These are phyloP conservation scores for Heliangelus exortis DNA, from an alignment of 2,797 vertebrate species.

Conservation along the genomic window DNA sequence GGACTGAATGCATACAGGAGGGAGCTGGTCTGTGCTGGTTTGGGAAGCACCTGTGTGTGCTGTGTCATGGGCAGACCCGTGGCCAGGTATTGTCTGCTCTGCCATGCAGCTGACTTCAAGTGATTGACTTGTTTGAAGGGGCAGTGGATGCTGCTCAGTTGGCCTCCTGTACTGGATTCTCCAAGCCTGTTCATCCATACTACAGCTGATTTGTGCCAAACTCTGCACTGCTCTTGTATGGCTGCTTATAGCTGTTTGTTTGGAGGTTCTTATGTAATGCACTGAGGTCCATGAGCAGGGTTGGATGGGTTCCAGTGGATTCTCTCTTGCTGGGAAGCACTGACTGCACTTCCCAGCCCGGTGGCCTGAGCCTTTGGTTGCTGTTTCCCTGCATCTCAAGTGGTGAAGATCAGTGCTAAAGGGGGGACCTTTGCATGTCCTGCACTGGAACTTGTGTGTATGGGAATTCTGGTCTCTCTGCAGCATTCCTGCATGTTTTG, in stretches of 20 bases:
- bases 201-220: background rate
- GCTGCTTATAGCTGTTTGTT: background rate
- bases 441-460: background rate
- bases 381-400: background rate
- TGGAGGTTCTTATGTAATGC: background rate
- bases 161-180: background rate
- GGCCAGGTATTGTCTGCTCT: fast-evolving
- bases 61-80: background rate
- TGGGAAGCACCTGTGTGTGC: background rate
- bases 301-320: background rate
- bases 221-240: background rate
- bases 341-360: background rate
- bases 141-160: background rate
- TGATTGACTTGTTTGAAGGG: background rate
- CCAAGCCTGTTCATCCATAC: background rate
- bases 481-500: background rate
- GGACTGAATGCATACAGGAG: background rate
- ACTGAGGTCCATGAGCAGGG: fast-evolving
- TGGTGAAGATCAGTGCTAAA: background rate
- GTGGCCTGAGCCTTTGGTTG: background rate
- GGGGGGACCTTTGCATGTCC: background rate
- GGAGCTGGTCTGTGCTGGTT: background rate
- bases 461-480: background rate
- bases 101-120: background rate
- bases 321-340: background rate